Percentiles rank a stretch among this genome's conserved stretches.
Conservation (phyloP, 1,140 invertebrate genomes). For the Bathynomus jamesi region DNA sequence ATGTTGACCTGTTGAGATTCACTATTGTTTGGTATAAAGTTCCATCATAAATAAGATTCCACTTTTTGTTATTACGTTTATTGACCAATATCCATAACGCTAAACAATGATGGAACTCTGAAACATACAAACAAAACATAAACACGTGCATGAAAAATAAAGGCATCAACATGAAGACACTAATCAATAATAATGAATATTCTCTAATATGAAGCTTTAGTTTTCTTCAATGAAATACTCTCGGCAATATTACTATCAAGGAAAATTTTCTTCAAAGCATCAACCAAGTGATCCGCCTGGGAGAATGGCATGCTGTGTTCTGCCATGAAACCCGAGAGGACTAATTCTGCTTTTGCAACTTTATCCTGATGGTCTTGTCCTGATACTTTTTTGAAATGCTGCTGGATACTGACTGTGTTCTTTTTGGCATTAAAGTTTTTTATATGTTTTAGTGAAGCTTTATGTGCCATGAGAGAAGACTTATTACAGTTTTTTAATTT, state of each 20-base stretch:
- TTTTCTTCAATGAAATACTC: constrained; percentile 9
- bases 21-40: too few species aligned
- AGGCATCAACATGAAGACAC: too few species aligned
- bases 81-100: too few species aligned
- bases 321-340: constrained; percentile 13
- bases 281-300: constrained; percentile 11
- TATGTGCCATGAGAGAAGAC: too few species aligned
- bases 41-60: too few species aligned
- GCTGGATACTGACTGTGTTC: not conserved
- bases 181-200: too few species aligned
- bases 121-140: too few species aligned
- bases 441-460: constrained; percentile 9
- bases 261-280: constrained; percentile 7
- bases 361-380: constrained; percentile 8
- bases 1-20: too few species aligned
- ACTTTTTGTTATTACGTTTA: too few species aligned
- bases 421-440: constrained; percentile 5
- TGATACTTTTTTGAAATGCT: constrained; percentile 4
- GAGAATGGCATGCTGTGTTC: constrained; percentile 13
- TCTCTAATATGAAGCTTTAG: constrained; percentile 13
- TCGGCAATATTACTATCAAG: constrained; percentile 11
- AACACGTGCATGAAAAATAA: too few species aligned
- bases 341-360: constrained; percentile 10
- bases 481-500: too few species aligned
- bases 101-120: too few species aligned